Evolutionary conservation across 1,140 invertebrate species (phyloP).

Genomic region (Lepidurus apus): DNA sequence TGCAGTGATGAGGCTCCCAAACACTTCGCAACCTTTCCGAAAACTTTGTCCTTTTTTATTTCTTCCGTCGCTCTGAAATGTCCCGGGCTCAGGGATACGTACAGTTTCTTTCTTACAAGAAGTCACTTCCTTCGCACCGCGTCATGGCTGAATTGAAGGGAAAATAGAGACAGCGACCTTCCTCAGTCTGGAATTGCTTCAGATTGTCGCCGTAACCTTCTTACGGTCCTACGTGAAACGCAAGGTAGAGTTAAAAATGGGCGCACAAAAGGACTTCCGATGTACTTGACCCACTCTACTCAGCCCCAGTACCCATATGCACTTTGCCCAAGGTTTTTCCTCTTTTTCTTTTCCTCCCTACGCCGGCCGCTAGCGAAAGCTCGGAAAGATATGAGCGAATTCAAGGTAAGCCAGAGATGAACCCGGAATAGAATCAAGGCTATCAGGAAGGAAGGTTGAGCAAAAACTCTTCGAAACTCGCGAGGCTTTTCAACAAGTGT

Average conservation of each 20-base stretch:
- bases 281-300: constrained; percentile 17
- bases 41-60: background rate
- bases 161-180: background rate
- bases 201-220: background rate
- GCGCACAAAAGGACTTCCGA: background rate
- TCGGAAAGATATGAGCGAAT: constrained; percentile 6
- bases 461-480: background rate
- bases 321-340: background rate
- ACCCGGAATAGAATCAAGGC: constrained; percentile 18
- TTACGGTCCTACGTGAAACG: background rate
- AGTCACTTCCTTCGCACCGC: background rate
- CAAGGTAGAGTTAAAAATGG: background rate
- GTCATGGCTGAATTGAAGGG: background rate
- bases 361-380: background rate
- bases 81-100: background rate
- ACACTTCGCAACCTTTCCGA: background rate
- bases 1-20: background rate
- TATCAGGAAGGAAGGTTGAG: background rate
- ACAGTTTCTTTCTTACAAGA: background rate
- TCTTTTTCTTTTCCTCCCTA: background rate
- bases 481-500: background rate
- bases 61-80: background rate
- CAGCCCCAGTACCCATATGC: background rate
- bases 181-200: background rate
- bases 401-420: constrained; percentile 21